Conservation (phyloP, 2,888 invertebrate species). For the Meganola albula region DNA sequence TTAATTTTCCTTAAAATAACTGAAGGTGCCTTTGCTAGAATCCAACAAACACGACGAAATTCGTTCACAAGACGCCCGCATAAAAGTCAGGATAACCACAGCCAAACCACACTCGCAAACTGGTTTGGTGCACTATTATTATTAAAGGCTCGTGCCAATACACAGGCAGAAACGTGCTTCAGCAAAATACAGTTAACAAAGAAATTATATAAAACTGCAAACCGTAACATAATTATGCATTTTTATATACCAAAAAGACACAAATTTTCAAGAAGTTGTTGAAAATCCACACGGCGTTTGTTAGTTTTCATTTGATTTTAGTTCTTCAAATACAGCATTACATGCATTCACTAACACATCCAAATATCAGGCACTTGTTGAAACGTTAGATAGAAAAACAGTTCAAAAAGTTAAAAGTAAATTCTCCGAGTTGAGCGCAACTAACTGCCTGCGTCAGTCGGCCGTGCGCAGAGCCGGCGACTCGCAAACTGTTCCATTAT, state of each 20-base stretch:
- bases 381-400: constrained; percentile 50
- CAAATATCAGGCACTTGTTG: constrained; percentile 66
- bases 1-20: too few species aligned
- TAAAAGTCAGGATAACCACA: constrained; percentile 69
- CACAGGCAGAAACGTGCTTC: constrained; percentile 59
- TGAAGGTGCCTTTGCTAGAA: too few species aligned
- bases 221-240: constrained; percentile 47
- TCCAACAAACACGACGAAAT: constrained; percentile 48
- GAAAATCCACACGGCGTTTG: constrained; percentile 54
- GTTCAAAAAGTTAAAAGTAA: constrained; percentile 52
- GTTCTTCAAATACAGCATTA: constrained; percentile 48
- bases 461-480: constrained; percentile 72
- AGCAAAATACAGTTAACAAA: constrained; percentile 58
- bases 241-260: constrained; percentile 72
- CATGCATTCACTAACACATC: constrained; percentile 73
- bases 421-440: constrained; percentile 62
- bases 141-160: constrained; percentile 75
- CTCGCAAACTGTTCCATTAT: constrained; percentile 74
- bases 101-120: constrained; percentile 70
- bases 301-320: constrained; percentile 48
- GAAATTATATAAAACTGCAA: constrained; percentile 43
- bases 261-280: constrained; percentile 52
- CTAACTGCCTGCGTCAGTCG: constrained; percentile 62
- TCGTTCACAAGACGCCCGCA: constrained; percentile 62
- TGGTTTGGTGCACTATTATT: constrained; percentile 75